Evolutionary conservation across 2,888 invertebrate genomes (phyloP), one percentile per base, ranked within the genome.

Genomic region (Drosophila aldrichi): DNA sequence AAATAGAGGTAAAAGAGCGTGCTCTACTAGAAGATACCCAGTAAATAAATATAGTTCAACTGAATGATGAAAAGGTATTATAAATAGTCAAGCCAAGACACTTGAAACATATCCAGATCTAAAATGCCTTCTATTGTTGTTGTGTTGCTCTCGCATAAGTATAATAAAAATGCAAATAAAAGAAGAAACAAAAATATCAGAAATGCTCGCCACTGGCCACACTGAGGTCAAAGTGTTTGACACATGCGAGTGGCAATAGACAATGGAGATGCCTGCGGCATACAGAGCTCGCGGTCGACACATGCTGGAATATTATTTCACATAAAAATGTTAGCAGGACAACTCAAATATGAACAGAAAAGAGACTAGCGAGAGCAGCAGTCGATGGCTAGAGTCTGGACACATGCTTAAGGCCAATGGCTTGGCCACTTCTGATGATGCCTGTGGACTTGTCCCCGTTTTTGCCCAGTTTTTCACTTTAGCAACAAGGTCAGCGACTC

Each of bases 401-500:
- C 51, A 44, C 32, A 59, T 43, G 62, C 56, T 59, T 58, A 61
- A 73, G 76, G 77, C 69, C 77, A 77, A 68, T 73, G 64, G 64
- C 73, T 67, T 54, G 43, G 60, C 44, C 55, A 64, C 46, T 60
- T 46, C 46, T 52, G 52, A 62, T 41, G 72, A 62, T 41, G 72
- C 68, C 58, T 55, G 40, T 73, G 58, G 65, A 77, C 70, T 62
- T 77, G 76, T 57, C 74, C 65, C 78, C 66, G 60, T 56, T 79
- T 80, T 76, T 81, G 8, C 72, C 68, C 69, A 66, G 67, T 75
- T 83, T 44, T 51, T 14, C 40, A 65, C 55, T 55, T 41, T 67
- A 25, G 16, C 54, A 22, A 68, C 81, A 81, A 82, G 82, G 82
- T 82, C 71, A 64, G 62, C 70, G 75, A 54, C 70, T 65, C 63